Percentiles rank a stretch among this genome's conserved stretches.
Conservation (phyloP, 2,888 invertebrate species). For the Cordylochernes scorpioides region DNA sequence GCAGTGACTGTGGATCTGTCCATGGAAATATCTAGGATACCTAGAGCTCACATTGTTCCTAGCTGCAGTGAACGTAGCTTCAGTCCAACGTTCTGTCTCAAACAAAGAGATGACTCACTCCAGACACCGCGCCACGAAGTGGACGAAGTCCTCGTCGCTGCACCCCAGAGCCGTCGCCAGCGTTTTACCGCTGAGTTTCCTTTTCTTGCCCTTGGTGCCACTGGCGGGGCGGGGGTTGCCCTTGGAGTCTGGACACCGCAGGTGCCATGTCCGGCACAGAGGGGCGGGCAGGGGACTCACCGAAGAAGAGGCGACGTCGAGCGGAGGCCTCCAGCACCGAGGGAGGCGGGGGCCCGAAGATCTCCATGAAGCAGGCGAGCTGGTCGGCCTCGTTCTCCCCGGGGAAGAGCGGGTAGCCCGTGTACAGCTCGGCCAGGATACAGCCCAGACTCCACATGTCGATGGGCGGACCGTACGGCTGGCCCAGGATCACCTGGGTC, state of each 20-base stretch:
- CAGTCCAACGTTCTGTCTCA: too few species aligned
- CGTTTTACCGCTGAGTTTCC: slow-evolving; percentile 57
- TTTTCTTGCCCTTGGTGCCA: slow-evolving; percentile 73
- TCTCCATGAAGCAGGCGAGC: slow-evolving; percentile 86
- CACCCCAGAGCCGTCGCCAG: slow-evolving; percentile 53
- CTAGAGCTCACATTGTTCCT: too few species aligned
- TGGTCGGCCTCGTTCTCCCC: slow-evolving; percentile 93
- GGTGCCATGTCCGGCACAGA: too few species aligned
- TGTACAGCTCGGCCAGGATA: slow-evolving; percentile 79
- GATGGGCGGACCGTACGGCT: slow-evolving; percentile 74
- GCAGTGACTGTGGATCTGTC: too few species aligned
- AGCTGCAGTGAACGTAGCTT: too few species aligned
- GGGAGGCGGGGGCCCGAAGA: slow-evolving; percentile 64
- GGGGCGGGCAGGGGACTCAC: too few species aligned
- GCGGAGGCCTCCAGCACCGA: slow-evolving; percentile 59
- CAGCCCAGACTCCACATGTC: slow-evolving; percentile 98
- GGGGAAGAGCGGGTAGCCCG: slow-evolving; percentile 80
- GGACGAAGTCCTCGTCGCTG: slow-evolving; percentile 60
- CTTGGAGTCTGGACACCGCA: slow-evolving; percentile 40
- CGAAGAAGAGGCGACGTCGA: slow-evolving; percentile 56
- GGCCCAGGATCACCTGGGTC: slow-evolving; percentile 46
- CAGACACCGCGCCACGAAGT: slow-evolving; percentile 64
- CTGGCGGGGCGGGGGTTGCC: slow-evolving; percentile 69
- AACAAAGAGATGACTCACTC: slow-evolving; percentile 52
- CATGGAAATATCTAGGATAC: too few species aligned